Evolutionary conservation across 2,113 vertebrate genomes (phyloP), one percentile per base, ranked within the genome.

Genomic region (Capreolus pygargus): DNA sequence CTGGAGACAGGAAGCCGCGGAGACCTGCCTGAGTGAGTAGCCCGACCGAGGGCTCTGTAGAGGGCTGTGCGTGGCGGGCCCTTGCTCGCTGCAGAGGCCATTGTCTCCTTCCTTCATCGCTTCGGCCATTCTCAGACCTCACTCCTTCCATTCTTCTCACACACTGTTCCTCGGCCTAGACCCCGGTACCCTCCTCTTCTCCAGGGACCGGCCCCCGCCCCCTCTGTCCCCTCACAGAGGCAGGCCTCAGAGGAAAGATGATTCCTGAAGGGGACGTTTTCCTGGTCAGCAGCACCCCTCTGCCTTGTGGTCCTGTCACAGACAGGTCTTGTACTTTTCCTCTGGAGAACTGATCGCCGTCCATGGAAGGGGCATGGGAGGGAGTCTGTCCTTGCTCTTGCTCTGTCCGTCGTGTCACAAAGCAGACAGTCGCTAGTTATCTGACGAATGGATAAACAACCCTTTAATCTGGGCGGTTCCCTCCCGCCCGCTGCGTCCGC

Each of bases 1-100:
- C 7, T 4, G 64, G 45, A 2, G 8, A 16, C 28, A 19, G 5
- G 47, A 47, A 57, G 25, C 33, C 0, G 13, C 0, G 0, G 28
- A 4, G 6, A 8, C 17, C 0, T 17, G 16, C 33, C 0, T 27
- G 33, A 17, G 87, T 4, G 27, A 47, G 39, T 9, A 11, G 4
- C 2, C 14, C 7, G 7, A 4, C 3, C 9, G 1, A 3, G 27
- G 19, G 28, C 28, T 30, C n/a, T 12, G 11, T n/a, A 27, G 43
- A 7, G 33, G n/a, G 1, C 15, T 6, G 15, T 39, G 10, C 3
- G 1, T 15, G 70, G 21, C 4, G 28, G 39, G 6, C 0, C 23
- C 57, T 25, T 6, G 25, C 2, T 58, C 3, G 17, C 36, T 7
- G 1, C 17, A 57, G 58, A 33, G 23, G 28, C 25, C 3, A 5